Evolutionary conservation across 2,888 invertebrate species (phyloP), one percentile per base, ranked within the genome.

Genomic region (Cheilosia urbana): DNA sequence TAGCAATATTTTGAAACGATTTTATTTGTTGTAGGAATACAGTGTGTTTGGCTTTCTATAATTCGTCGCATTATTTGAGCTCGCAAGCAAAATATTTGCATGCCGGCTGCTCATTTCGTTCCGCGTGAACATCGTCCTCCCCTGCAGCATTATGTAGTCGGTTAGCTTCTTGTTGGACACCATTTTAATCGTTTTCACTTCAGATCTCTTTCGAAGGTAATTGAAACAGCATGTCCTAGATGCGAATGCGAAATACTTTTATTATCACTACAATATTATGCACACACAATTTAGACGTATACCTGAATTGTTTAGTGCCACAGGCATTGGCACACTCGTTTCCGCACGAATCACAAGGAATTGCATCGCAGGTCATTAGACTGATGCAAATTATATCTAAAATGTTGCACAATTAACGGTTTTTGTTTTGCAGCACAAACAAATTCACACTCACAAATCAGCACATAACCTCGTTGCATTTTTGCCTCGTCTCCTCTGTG

Each of bases 181-280:
- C 42, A 89, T 89, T 72, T 90, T 89, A 76, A 90, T 88, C 15
- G 89, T 88, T 30, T 89, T 90, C 1, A 91, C 89, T 87, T 91
- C 90, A 53, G 91, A 91, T 72, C 94, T 91, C 88, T 95, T 95
- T 85, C 94, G 93, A 88, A 95, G 91, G 89, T 95, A 95, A 90
- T 95, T 95, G 90, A 94, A 95, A 89, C 95, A 95, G 88, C 95
- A 95, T 13, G 95, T 94, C 47, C 95, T 93, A 40, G 13, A 78
- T 40, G 13, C 0, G 58, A 30, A 49, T 24, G n/a, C 4, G 19
- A 42, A 58, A 30, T 51, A 15, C 7, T 40, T 21, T 21, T 49
- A 24, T 62, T 27, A 17, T 4, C n/a, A 37, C 37, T 37, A 4
- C 37, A 37, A 4, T 37, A 37, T 4, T 3, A 13, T 4, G 37